Percentiles rank a stretch among this genome's conserved stretches.
phyloP scores from a whole-genome alignment of 2,113 vertebrate genomes.

The Bubalus kerabau region DNA sequence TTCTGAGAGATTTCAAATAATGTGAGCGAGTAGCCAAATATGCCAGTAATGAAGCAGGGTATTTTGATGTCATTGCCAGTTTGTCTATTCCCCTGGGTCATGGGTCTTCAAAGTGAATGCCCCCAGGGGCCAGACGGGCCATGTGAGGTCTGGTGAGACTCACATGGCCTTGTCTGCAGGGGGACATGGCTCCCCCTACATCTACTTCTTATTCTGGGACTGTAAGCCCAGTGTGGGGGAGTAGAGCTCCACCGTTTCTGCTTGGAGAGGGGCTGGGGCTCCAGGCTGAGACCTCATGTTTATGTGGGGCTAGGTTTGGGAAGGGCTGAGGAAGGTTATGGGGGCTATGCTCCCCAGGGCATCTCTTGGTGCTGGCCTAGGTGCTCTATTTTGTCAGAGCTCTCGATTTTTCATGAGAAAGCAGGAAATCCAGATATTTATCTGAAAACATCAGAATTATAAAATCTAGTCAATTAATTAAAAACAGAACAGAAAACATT shows the following conservation, averaged over 20 bases:
- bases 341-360: neutral
- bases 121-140: neutral
- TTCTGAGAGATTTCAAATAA: neutral
- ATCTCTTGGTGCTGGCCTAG: neutral
- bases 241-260: neutral
- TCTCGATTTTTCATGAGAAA: conserved; percentile 20
- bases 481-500: neutral
- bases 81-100: neutral
- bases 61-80: neutral
- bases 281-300: neutral
- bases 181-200: rapidly evolving
- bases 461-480: neutral
- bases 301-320: neutral
- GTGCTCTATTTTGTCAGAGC: neutral
- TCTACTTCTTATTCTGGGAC: neutral
- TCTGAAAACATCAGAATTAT: neutral
- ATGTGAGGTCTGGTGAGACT: neutral
- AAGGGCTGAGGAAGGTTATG: neutral
- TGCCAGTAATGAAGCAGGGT: neutral
- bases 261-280: neutral
- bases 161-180: neutral
- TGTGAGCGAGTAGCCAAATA: neutral
- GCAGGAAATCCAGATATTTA: neutral
- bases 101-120: neutral
- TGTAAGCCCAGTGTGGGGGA: too few relatives aligned